These are phyloP conservation scores for Bombus consobrinus DNA, from an alignment of 1,140 invertebrate genomes.

Conservation along the genomic window DNA sequence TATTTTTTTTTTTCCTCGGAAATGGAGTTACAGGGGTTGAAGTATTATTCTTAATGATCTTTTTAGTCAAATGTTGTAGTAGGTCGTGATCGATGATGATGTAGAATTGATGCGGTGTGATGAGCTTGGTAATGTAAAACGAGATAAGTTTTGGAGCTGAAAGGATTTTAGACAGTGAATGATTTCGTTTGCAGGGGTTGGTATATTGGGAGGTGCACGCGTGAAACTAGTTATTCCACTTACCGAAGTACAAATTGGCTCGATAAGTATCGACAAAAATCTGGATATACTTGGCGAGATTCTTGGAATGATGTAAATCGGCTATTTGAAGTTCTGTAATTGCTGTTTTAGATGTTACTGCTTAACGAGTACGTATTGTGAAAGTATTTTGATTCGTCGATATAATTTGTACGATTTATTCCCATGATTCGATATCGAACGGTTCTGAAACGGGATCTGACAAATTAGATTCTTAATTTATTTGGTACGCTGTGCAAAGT, in stretches of 20 bases:
- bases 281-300: not conserved
- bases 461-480: not conserved
- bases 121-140: not conserved
- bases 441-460: not conserved
- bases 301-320: not conserved
- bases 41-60: not conserved
- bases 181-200: not conserved
- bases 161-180: not conserved
- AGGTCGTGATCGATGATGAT: constrained; percentile 1
- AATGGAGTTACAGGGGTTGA: too few species aligned
- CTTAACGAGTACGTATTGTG: not conserved
- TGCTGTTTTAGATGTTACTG: not conserved
- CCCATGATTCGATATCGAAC: not conserved
- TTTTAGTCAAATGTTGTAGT: not conserved
- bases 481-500: not conserved
- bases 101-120: constrained; percentile 5
- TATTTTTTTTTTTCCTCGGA: too few species aligned
- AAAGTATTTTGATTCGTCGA: too few species aligned
- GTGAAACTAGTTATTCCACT: constrained; percentile 24
- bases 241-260: constrained; percentile 19
- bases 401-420: too few species aligned
- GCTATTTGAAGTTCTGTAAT: constrained; percentile 3
- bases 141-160: not conserved
- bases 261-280: constrained; percentile 24
- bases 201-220: not conserved